Percentiles rank a stretch among this genome's conserved stretches.
Evolutionary conservation across 35 echinoderm and acorn worm species (phyloP).

Genomic region (Ophiothrix spiculata): DNA sequence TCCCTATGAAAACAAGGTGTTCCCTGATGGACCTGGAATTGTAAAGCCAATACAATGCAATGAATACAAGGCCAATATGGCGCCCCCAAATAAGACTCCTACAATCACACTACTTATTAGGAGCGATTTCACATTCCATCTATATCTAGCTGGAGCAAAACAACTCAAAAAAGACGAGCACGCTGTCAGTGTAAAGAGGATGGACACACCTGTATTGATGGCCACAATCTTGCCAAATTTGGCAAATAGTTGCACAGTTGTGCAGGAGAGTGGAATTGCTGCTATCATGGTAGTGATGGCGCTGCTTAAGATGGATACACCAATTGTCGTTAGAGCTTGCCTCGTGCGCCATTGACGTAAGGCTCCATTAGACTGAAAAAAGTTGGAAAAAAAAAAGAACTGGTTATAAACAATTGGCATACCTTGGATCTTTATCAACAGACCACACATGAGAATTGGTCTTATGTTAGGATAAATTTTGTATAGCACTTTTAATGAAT

Average conservation of each 20-base stretch:
- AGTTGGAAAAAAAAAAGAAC: background rate
- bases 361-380: slow-evolving; percentile 23
- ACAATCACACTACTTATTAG: slow-evolving; percentile 49
- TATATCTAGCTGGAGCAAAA: slow-evolving; percentile 68
- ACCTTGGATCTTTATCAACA: too few relatives aligned
- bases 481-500: too few relatives aligned
- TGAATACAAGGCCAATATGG: slow-evolving; percentile 33
- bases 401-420: too few relatives aligned
- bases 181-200: slow-evolving; percentile 82
- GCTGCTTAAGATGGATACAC: slow-evolving; percentile 89
- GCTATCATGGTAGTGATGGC: slow-evolving; percentile 93
- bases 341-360: slow-evolving; percentile 66
- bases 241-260: slow-evolving; percentile 81
- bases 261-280: slow-evolving; percentile 82
- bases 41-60: slow-evolving; percentile 38
- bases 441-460: too few relatives aligned
- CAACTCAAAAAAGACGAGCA: slow-evolving; percentile 62
- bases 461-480: too few relatives aligned
- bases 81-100: slow-evolving; percentile 21
- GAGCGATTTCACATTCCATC: slow-evolving; percentile 74
- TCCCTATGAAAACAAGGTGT: slow-evolving; percentile 56
- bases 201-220: slow-evolving; percentile 86
- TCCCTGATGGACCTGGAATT: slow-evolving; percentile 79
- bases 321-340: slow-evolving; percentile 78
- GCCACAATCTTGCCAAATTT: slow-evolving; percentile 98